These are phyloP conservation scores for Chelon labrosus DNA, from an alignment of 2,797 vertebrate genomes.

Conservation along the genomic window DNA sequence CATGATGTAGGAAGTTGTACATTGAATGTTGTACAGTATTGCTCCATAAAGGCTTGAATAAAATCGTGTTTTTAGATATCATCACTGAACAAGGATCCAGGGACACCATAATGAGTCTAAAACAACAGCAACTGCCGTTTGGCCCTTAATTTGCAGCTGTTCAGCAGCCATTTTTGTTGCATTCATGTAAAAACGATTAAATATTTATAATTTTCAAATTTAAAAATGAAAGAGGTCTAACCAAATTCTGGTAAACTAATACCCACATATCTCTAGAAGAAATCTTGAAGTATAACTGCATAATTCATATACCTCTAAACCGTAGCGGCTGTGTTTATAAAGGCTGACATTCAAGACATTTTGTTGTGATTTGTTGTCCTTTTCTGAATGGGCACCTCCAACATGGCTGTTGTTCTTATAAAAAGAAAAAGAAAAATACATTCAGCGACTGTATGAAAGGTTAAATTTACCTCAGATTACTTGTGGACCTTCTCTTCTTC, in stretches of 20 bases:
- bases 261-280: neutral
- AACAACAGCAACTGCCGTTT: conserved; percentile 23
- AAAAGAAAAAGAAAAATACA: conserved; percentile 19
- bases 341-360: conserved; percentile 10
- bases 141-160: conserved; percentile 17
- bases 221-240: neutral
- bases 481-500: conserved; percentile 63
- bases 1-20: conserved; percentile 42
- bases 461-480: conserved; percentile 70
- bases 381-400: conserved; percentile 21
- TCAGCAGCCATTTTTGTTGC: neutral
- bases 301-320: conserved; percentile 8
- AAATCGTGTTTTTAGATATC: conserved; percentile 18
- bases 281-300: neutral
- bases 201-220: conserved; percentile 15
- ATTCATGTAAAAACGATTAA: neutral
- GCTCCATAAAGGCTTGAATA: conserved; percentile 13
- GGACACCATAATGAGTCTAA: conserved; percentile 18
- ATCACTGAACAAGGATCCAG: conserved; percentile 26
- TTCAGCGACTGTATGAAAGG: conserved; percentile 37
- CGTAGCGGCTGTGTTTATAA: conserved; percentile 2
- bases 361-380: conserved; percentile 11
- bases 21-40: conserved; percentile 31
- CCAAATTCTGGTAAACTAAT: too few relatives aligned
- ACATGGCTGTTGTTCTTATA: conserved; percentile 9